These are phyloP conservation scores for Galago senegalensis DNA, from an alignment of 2,797 vertebrate species.

Conservation along the genomic window DNA sequence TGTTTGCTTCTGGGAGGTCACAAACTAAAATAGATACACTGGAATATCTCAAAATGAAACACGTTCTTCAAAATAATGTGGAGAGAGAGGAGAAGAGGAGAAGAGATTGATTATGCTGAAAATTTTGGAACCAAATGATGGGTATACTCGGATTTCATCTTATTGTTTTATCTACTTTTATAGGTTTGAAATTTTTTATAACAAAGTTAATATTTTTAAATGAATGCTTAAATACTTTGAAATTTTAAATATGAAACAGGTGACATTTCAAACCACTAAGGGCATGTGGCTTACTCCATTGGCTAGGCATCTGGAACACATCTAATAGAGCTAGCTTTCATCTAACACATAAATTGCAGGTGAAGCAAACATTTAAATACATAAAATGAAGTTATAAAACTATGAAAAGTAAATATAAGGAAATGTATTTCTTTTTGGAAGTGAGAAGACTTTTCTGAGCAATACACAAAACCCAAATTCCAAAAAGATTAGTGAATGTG, in stretches of 20 bases:
- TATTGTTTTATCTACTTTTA: background rate
- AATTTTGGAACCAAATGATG: background rate
- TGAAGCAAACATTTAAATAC: conserved; percentile 10
- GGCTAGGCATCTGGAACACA: conserved; percentile 2
- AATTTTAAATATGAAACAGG: conserved; percentile 22
- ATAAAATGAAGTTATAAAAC: conserved; percentile 38
- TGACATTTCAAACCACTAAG: background rate
- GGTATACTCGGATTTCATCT: background rate
- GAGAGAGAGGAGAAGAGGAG: background rate
- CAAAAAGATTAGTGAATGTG: conserved; percentile 65
- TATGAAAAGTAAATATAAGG: background rate
- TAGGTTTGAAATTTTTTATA: conserved; percentile 1
- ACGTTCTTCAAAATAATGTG: background rate
- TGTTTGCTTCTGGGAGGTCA: background rate
- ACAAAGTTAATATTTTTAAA: background rate
- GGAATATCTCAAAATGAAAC: background rate
- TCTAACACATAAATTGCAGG: conserved; percentile 12
- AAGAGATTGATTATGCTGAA: background rate
- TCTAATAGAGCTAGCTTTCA: conserved; percentile 15
- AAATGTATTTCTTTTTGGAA: background rate
- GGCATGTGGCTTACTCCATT: background rate
- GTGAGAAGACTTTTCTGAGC: conserved; percentile 20
- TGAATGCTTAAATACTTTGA: background rate
- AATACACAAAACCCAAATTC: conserved; percentile 62
- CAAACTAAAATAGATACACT: background rate